A percentile compares a stretch with the other conserved stretches of the same genome.
phyloP scores from a whole-genome alignment of 2,113 vertebrate species.

The Actenoides hombroni region DNA sequence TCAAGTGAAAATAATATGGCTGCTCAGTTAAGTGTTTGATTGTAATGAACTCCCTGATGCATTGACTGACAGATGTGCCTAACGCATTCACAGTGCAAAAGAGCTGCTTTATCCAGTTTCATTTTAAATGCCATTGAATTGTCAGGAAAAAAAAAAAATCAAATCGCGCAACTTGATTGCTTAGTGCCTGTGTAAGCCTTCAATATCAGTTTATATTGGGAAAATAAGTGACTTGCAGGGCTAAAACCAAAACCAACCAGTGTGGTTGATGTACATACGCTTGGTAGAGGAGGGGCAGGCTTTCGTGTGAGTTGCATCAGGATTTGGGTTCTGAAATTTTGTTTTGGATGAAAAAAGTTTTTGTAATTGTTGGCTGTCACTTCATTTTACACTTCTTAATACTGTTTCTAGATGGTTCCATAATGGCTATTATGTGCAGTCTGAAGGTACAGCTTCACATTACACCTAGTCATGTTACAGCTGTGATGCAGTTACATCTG shows the following conservation, averaged over 20 bases:
- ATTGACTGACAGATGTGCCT: conserved; percentile 34
- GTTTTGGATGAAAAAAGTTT: not conserved
- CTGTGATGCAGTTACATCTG: not conserved
- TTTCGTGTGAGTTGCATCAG: not conserved
- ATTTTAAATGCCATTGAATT: conserved; percentile 18
- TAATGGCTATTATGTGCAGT: not conserved
- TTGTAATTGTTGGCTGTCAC: not conserved
- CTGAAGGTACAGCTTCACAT: not conserved
- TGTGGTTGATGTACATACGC: not conserved
- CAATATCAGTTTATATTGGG: not conserved
- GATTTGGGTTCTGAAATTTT: not conserved
- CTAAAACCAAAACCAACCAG: not conserved
- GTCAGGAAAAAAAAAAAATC: not conserved
- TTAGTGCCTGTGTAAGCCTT: not conserved
- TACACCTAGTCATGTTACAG: not conserved
- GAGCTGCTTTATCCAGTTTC: not conserved
- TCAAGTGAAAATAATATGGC: conserved; percentile 41
- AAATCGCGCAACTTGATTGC: not conserved
- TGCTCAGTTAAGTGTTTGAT: conserved; percentile 51
- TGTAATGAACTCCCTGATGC: conserved; percentile 4
- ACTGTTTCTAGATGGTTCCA: not conserved
- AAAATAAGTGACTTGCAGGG: not conserved
- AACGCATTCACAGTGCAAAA: not conserved
- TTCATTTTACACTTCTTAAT: not conserved
- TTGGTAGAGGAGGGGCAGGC: not conserved